Evolutionary conservation across 2,113 vertebrate species (phyloP), one percentile per base, ranked within the genome.

Genomic region (Entomyzon cyanotis): DNA sequence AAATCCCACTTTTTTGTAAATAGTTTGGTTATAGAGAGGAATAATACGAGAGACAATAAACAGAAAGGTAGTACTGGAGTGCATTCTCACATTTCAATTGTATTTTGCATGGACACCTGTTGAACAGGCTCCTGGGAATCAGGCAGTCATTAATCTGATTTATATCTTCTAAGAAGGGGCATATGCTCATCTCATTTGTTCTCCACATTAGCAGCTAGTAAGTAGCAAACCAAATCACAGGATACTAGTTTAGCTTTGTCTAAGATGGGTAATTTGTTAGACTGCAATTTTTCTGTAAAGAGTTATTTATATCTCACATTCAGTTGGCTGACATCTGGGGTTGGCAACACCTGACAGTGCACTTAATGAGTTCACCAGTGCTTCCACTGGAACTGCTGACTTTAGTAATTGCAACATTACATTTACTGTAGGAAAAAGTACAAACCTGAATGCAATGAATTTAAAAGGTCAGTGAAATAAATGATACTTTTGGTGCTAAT

Each of bases 351-450:
- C 96, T 97, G 96, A 86, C 83, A 93, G 85, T 12, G 12, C 56
- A 95, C 81, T 97, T 97, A 98, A 98, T 97, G 97, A 98, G 94
- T 95, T 97, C 89, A 91, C 65, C 83, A 84, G 77, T 75, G 79
- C 94, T 98, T 92, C 91, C 88, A 68, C 76, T 84, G 70, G 94
- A 97, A 97, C 70, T 80, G 95, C 97, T 98, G 96, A 97, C 84
- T 96, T 95, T 13, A 65, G 59, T 91, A 96, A 97, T 71, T 87
- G 63, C 76, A 93, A 87, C 67, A 76, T 92, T 96, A 95, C 65
- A 69, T 87, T 95, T 95, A 88, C 44, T 71, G 56, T 16, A 49
- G 80, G 41, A 28, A 77, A 52, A 39, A 19, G 39, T 52, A 91
- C 58, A 88, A 96, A 96, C 78, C 68, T 56, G 64, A 96, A 96